Base-by-base conservation (phyloP, 2,113 vertebrate genomes). In the Pangasianodon hypophthalmus region DNA sequence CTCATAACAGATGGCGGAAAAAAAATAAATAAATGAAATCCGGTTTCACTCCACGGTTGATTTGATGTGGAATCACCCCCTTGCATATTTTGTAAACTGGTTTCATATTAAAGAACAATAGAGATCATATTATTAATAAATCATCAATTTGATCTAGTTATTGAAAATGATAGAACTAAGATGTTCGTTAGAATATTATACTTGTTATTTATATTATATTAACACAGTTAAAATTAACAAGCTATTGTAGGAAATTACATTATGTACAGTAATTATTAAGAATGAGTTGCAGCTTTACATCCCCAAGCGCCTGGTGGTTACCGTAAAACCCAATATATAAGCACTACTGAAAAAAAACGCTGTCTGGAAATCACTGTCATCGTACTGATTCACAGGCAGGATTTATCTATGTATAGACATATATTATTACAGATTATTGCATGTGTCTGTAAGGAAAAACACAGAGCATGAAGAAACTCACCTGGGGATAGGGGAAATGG, bases 401-500 rank as follows among this genome's bases (percentile, higher is more conserved):
- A 73, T 41, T 73, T 41, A 37, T 6, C 10, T n/a, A 69, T 73
- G 16, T 37, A 18, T 8, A 37, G 14, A 71, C 44, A 79, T 52
- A 50, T 1, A 48, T 10, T 50, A 11, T 37, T 41, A 37, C 54
- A 83, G n/a, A 56, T 83, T 83, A 83, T 60, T 84, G 9, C 32
- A 26, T 46, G 11, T 84, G 10, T 44, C 37, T 6, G 32, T 21
- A 58, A 6, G 19, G 32, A 44, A 60, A 60, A 60, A 37, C 82
- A 83, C 52, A 60, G 14, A 90, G 54, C 41, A 41, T 21, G 48
- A 19, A 80, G 92, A 90, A 93, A 96, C 98, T 97, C 96, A 99
- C 98, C 98, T 99, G 98, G 96, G 98, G 98, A 96, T 99, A 99
- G 90, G 98, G 98, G 96, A 99, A 99, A 95, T 97, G 98, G 95